These are phyloP conservation scores for Papilio demoleus DNA, from an alignment of 2,888 invertebrate genomes.

Conservation along the genomic window DNA sequence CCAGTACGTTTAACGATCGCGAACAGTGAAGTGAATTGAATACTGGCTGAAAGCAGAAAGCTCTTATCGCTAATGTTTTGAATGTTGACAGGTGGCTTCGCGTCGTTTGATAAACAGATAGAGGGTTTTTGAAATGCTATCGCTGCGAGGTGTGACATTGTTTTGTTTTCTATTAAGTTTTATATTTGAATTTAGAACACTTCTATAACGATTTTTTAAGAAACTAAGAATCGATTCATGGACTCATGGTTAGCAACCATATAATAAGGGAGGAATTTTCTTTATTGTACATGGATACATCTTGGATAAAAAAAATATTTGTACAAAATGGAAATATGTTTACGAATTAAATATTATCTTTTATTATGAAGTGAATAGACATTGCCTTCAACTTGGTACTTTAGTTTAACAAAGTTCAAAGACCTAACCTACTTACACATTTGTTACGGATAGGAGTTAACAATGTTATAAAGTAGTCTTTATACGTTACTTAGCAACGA, in stretches of 20 bases:
- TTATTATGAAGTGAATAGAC: not conserved
- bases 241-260: too few relatives aligned
- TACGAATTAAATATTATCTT: not conserved
- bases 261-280: too few relatives aligned
- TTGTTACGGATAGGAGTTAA: not conserved
- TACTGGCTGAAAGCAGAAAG: slow-evolving; percentile 19
- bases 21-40: slow-evolving; percentile 35
- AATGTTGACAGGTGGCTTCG: slow-evolving; percentile 23
- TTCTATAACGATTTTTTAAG: not conserved
- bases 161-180: slow-evolving; percentile 2
- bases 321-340: not conserved
- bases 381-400: not conserved
- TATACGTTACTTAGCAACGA: not conserved
- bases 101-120: slow-evolving; percentile 22
- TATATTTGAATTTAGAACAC: not conserved
- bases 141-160: not conserved
- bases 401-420: slow-evolving; percentile 6
- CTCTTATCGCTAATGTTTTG: slow-evolving; percentile 33
- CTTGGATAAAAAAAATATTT: too few relatives aligned
- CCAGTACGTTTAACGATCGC: slow-evolving; percentile 15
- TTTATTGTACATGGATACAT: too few relatives aligned
- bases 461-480: not conserved
- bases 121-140: slow-evolving; percentile 11
- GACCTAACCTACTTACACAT: not conserved
- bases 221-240: too few relatives aligned